Percentiles rank a stretch among this genome's conserved stretches.
These are phyloP conservation scores for Candoia aspera DNA, from an alignment of 2,113 vertebrate species.

Conservation along the genomic window DNA sequence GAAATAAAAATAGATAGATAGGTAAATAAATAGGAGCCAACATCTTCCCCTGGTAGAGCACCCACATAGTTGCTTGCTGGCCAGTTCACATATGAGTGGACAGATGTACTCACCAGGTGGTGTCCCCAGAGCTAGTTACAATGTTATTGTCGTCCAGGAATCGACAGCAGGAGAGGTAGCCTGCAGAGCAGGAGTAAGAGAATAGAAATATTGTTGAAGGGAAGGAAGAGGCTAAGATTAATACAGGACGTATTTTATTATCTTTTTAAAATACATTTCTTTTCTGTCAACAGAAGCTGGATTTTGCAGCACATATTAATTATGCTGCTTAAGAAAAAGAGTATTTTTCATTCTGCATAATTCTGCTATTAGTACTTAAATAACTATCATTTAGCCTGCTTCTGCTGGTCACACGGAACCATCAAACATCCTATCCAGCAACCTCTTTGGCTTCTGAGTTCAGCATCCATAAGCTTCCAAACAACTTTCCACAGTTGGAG, in stretches of 20 bases:
- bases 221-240: background rate
- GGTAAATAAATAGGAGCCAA: background rate
- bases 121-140: constrained; percentile 97
- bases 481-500: background rate
- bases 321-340: background rate
- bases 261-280: background rate
- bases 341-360: background rate
- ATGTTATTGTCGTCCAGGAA: constrained; percentile 95
- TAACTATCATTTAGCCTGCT: background rate
- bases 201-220: background rate
- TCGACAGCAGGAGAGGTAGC: constrained; percentile 97
- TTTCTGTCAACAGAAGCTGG: background rate
- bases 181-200: constrained; percentile 61
- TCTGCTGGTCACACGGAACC: background rate
- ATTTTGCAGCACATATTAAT: background rate
- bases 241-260: background rate
- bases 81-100: background rate
- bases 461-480: background rate
- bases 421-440: background rate
- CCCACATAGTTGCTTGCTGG: background rate
- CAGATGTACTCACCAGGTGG: constrained; percentile 85
- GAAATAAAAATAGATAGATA: background rate
- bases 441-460: background rate
- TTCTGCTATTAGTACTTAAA: background rate
- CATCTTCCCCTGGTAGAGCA: background rate